Evolutionary conservation across 2,113 vertebrate genomes (phyloP), one percentile per base, ranked within the genome.

Genomic region (Saguinus midas): DNA sequence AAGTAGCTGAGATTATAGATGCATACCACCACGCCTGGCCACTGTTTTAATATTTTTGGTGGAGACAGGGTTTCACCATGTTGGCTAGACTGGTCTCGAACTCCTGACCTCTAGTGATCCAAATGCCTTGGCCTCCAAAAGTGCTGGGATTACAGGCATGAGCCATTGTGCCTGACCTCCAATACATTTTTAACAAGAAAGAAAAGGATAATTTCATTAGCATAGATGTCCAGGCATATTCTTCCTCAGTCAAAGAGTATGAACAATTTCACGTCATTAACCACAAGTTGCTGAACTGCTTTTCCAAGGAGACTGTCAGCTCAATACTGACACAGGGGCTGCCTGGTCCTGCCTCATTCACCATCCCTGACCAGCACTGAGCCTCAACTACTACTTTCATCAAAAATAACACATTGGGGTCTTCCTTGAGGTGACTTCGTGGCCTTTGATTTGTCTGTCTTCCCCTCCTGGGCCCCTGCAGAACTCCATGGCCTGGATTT

Each of bases 141-240:
- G 61, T 32, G 27, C 61, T 64, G 27, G 61, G 27, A 64, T 32
- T 64, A 32, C 27, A 64, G 61, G 61, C 29, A 25, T 14, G 2
- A 64, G 27, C 61, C 61, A 64, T 64, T 12, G 2, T 5, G 12
- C 6, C 61, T 14, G 61, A 13, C 27, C 27, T 64, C 27, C 13
- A 29, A 64, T 32, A 64, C 27, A 27, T 64, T 64, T 64, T 64
- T 64, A 29, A 64, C 27, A 61, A 18, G 4, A 5, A n/a, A 40
- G 52, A 55, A 52, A 52, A 23, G 35, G 66, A 66, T 73, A 50
- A 93, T 92, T 92, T 94, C 72, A 73, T 94, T 87, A 64, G 58
- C 58, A 13, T 72, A 45, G 43, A 35, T 90, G 82, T 95, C 61
- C 29, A 37, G 66, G 86, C 48, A 48, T 21, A 21, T 48, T 10